phyloP scores from a whole-genome alignment of 1,140 invertebrate genomes.

The Battus philenor region DNA sequence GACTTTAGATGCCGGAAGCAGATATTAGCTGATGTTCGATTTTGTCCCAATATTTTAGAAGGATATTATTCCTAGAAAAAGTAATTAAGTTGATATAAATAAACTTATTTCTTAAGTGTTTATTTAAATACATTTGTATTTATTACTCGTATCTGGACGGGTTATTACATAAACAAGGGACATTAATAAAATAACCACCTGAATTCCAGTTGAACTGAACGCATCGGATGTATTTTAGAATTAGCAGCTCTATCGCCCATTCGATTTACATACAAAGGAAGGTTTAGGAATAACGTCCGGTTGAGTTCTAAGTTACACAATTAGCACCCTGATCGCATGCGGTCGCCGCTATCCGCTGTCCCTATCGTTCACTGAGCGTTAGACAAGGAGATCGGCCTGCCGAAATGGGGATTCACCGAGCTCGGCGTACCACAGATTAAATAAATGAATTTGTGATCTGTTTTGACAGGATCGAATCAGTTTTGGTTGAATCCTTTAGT shows the following conservation, averaged over 20 bases:
- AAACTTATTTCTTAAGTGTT: too few relatives aligned
- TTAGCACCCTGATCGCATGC: slow-evolving; percentile 15
- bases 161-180: too few relatives aligned
- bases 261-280: background rate
- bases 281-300: background rate
- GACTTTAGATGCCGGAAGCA: too few relatives aligned
- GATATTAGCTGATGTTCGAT: too few relatives aligned
- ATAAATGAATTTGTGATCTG: slow-evolving; percentile 3
- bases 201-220: background rate
- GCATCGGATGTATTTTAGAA: background rate
- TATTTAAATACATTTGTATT: too few relatives aligned
- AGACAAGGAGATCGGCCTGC: slow-evolving; percentile 12
- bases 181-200: background rate
- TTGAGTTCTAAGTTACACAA: slow-evolving; percentile 8
- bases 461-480: too few relatives aligned
- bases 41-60: too few relatives aligned
- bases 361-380: slow-evolving; percentile 6
- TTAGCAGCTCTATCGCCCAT: background rate
- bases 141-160: too few relatives aligned
- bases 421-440: slow-evolving; percentile 9
- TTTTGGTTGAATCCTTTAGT: too few relatives aligned
- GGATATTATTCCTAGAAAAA: too few relatives aligned
- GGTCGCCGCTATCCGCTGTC: slow-evolving; percentile 15
- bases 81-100: too few relatives aligned
- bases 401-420: slow-evolving; percentile 20